A percentile compares a stretch with the other conserved stretches of the same genome.
Conservation (phyloP, 92 coral and sea anemone genomes). For the Phenganax subtilis region DNA sequence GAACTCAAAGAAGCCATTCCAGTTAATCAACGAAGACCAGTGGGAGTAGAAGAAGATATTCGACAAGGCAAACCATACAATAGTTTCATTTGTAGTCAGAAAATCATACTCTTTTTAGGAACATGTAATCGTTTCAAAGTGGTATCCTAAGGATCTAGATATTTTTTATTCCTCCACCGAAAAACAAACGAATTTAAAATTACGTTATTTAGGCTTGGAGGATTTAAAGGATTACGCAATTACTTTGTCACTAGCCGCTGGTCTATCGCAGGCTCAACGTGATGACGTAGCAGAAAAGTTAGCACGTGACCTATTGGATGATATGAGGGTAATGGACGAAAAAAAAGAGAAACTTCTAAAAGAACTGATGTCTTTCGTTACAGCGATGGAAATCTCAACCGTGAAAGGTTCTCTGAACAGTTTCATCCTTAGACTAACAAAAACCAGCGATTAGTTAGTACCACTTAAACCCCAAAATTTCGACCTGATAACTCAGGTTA, state of each 20-base stretch:
- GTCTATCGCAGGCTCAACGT: constrained; percentile 76
- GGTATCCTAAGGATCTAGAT: background rate
- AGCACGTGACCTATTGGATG: constrained; percentile 82
- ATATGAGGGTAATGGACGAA: constrained; percentile 60
- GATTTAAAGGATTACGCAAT: constrained; percentile 82
- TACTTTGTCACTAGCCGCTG: constrained; percentile 79
- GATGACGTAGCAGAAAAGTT: constrained; percentile 84
- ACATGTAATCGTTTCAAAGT: background rate
- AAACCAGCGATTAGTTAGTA: background rate
- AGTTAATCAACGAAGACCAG: constrained; percentile 23
- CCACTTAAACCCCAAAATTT: background rate
- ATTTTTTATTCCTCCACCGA: background rate
- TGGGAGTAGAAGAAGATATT: constrained; percentile 21
- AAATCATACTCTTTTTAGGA: too few relatives aligned
- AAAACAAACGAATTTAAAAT: background rate
- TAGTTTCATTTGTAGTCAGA: background rate
- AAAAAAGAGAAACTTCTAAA: constrained; percentile 57
- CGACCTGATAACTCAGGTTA: background rate
- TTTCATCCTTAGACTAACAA: background rate
- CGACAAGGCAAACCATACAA: background rate
- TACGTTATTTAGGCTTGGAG: constrained; percentile 57
- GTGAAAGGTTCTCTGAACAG: constrained; percentile 62
- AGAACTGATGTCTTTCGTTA: constrained; percentile 72
- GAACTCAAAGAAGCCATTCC: constrained; percentile 36
- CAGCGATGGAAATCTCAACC: constrained; percentile 72